Conservation (phyloP, 2,113 vertebrate species). For the Pantherophis guttatus region DNA sequence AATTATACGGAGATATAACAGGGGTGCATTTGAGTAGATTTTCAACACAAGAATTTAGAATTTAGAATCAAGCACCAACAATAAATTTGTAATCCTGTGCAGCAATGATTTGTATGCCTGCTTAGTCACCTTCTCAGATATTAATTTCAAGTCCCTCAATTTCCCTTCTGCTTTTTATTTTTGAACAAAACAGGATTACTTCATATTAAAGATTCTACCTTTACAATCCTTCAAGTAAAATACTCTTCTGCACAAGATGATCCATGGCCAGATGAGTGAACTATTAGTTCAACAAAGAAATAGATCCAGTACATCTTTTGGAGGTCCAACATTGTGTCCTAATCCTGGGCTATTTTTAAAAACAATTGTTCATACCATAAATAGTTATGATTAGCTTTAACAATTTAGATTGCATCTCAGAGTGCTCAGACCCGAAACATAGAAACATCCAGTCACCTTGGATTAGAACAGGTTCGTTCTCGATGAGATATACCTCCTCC, state of each 20-base stretch:
- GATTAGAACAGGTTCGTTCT: conserved; percentile 82
- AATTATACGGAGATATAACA: neutral
- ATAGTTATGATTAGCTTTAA: neutral
- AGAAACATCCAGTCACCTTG: conserved; percentile 64
- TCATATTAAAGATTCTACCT: neutral
- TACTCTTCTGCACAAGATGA: neutral
- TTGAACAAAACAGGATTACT: neutral
- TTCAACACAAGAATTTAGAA: neutral
- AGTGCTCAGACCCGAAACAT: neutral
- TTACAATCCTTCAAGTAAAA: neutral
- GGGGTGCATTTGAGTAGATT: neutral
- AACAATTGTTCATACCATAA: neutral
- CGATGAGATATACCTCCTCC: conserved; percentile 82
- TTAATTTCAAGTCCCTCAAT: neutral
- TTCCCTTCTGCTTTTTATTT: neutral
- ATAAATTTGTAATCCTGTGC: neutral
- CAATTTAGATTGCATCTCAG: neutral
- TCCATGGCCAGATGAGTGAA: neutral
- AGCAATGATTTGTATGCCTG: neutral
- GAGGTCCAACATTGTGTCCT: neutral
- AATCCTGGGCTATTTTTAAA: neutral
- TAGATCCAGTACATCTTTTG: neutral
- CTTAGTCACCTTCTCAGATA: neutral
- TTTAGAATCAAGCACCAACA: neutral
- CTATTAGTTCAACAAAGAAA: neutral